Percentiles rank a stretch among this genome's conserved stretches.
Evolutionary conservation across 2,888 invertebrate species (phyloP).

Genomic region (Pycnomerus fuliginosus): DNA sequence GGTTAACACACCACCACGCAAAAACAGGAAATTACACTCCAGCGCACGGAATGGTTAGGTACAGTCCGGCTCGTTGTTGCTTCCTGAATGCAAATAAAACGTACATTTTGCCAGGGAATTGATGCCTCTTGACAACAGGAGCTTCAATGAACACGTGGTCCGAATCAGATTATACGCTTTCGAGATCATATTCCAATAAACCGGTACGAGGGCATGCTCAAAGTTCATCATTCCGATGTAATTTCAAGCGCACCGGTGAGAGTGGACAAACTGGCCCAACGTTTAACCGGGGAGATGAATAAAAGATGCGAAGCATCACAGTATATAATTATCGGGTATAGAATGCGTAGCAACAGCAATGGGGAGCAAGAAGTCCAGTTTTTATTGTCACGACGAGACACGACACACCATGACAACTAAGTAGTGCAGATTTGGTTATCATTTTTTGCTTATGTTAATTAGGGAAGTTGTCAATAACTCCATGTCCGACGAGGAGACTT

Average conservation of each 20-base stretch:
- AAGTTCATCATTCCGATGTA: conserved; percentile 14
- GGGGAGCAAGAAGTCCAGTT: conserved; percentile 7
- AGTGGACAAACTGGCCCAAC: conserved; percentile 24
- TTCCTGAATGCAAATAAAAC: no score
- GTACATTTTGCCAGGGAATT: no score
- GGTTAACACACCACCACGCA: conserved; percentile 17
- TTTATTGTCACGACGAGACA: background rate
- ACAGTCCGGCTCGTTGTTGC: no score
- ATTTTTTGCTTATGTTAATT: background rate
- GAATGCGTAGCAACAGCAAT: conserved; percentile 14
- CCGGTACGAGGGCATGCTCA: conserved; percentile 23
- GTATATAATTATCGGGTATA: conserved; percentile 19
- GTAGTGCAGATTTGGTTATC: background rate
- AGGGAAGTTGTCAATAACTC: background rate
- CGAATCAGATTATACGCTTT: conserved; percentile 21
- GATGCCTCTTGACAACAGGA: no score
- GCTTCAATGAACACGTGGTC: conserved; percentile 12
- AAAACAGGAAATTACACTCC: no score
- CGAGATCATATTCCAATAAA: conserved; percentile 23
- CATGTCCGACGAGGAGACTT: background rate
- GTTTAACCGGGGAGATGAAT: conserved; percentile 23
- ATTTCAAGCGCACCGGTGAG: conserved; percentile 26
- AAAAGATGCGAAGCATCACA: conserved; percentile 20
- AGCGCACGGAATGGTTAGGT: no score
- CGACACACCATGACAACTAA: background rate